These are phyloP conservation scores for Cosmorhoe ocellata DNA, from an alignment of 2,888 invertebrate genomes.

Conservation along the genomic window DNA sequence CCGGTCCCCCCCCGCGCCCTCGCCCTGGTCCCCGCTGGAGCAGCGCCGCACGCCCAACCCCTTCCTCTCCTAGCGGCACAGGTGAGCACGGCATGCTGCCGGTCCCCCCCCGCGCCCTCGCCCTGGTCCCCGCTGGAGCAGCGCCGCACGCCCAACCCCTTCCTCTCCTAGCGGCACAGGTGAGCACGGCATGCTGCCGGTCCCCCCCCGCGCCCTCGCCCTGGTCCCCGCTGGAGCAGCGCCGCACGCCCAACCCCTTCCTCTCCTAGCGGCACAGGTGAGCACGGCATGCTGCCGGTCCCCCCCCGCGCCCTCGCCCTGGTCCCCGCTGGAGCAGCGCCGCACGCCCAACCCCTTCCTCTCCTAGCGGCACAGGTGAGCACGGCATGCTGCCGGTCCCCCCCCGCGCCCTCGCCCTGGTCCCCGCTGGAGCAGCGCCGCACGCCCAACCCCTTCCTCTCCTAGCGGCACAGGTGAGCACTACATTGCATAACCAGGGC, in stretches of 20 bases:
- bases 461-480: too few relatives aligned
- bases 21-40: constrained; percentile 67
- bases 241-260: constrained; percentile 84
- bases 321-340: constrained; percentile 59
- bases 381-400: too few relatives aligned
- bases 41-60: constrained; percentile 81
- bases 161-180: constrained; percentile 85
- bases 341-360: constrained; percentile 85
- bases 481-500: too few relatives aligned
- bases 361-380: constrained; percentile 84
- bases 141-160: constrained; percentile 83
- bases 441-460: constrained; percentile 86
- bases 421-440: constrained; percentile 59
- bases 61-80: constrained; percentile 85
- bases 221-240: constrained; percentile 60
- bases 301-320: constrained; percentile 54
- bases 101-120: constrained; percentile 45
- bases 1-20: constrained; percentile 41
- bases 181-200: too few relatives aligned
- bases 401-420: constrained; percentile 56
- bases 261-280: constrained; percentile 85
- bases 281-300: too few relatives aligned
- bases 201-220: constrained; percentile 52
- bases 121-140: constrained; percentile 65
- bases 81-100: too few relatives aligned